A percentile compares a stretch with the other conserved stretches of the same genome.
phyloP scores from a whole-genome alignment of 2,797 vertebrate genomes.

The Xiphorhynchus erythropygius region DNA sequence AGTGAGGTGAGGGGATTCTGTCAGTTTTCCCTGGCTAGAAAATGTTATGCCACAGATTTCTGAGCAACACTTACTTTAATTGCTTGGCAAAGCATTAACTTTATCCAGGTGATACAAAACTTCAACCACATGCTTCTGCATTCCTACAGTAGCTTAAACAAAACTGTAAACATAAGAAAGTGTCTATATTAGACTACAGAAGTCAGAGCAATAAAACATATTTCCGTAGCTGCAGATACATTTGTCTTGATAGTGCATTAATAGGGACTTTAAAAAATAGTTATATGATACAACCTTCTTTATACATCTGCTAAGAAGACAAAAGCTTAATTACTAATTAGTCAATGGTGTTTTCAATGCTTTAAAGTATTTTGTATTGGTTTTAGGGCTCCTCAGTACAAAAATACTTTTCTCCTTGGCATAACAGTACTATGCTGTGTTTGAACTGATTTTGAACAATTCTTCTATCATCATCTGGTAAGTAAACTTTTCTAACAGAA shows the following conservation, averaged over 20 bases:
- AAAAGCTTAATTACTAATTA: neutral
- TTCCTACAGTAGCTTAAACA: conserved; percentile 51
- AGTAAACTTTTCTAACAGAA: neutral
- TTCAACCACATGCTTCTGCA: conserved; percentile 53
- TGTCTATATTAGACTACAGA: conserved; percentile 30
- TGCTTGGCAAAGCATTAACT: conserved; percentile 48
- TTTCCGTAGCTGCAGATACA: neutral
- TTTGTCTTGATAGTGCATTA: neutral
- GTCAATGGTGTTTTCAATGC: neutral
- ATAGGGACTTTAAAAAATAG: conserved; percentile 1
- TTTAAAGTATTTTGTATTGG: neutral
- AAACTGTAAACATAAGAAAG: conserved; percentile 28
- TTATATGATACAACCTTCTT: conserved; percentile 7
- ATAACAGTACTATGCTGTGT: neutral
- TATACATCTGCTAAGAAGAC: neutral
- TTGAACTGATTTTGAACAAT: neutral
- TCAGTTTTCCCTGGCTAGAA: neutral
- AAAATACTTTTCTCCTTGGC: neutral
- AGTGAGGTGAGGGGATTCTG: neutral
- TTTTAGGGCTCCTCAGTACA: neutral
- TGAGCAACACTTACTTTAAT: conserved; percentile 50
- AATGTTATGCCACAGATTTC: neutral
- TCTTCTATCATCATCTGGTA: neutral
- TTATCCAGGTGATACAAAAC: conserved; percentile 49
- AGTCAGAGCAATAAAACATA: conserved; percentile 30